phyloP scores from a whole-genome alignment of 2,797 vertebrate genomes.

The Numenius phaeopus region DNA sequence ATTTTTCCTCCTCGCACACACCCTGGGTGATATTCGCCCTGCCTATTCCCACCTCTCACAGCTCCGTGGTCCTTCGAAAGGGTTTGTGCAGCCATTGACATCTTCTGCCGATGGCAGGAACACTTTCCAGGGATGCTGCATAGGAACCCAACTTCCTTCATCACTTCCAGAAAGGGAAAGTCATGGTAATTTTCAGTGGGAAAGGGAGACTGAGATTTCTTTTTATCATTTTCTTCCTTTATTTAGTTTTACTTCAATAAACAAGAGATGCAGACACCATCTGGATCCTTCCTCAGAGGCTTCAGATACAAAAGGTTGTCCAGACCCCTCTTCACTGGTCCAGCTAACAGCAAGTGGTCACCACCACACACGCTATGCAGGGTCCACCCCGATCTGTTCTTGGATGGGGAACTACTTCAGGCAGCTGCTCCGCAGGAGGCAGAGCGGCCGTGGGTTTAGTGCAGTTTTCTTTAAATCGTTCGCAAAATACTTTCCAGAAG shows the following conservation, averaged over 20 bases:
- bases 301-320: background rate
- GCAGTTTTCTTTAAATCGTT: background rate
- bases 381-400: background rate
- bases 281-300: background rate
- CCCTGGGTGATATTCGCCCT: background rate
- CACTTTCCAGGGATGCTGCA: background rate
- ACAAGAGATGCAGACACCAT: background rate
- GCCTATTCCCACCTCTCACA: accelerated
- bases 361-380: background rate
- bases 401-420: background rate
- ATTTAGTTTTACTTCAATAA: background rate
- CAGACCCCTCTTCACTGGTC: background rate
- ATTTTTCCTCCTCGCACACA: background rate
- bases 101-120: background rate
- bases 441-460: background rate
- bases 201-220: background rate
- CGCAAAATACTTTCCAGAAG: background rate
- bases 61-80: background rate
- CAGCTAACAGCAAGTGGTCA: background rate
- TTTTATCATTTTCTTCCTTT: background rate
- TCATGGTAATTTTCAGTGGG: background rate
- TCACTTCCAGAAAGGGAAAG: background rate
- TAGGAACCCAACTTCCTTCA: background rate
- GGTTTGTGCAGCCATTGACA: background rate
- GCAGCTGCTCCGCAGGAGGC: background rate